Conservation (phyloP, 1,140 invertebrate genomes). For the Heliconius hewitsoni region DNA sequence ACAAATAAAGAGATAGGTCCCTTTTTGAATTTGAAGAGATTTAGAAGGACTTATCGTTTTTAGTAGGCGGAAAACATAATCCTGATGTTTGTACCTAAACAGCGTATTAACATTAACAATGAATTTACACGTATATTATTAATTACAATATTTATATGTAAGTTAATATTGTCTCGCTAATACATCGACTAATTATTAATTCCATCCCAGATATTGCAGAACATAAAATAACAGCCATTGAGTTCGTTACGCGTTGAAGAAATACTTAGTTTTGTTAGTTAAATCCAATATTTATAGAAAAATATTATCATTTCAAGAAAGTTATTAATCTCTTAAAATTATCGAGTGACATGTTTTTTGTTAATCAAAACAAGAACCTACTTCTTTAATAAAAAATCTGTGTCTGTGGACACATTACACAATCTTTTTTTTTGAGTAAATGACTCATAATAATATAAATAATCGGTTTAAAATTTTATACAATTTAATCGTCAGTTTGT, state of each 20-base stretch:
- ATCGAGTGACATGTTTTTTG: constrained; percentile 42
- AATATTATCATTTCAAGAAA: constrained; percentile 68
- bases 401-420: not conserved
- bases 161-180: constrained; percentile 75
- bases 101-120: constrained; percentile 36
- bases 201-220: constrained; percentile 76
- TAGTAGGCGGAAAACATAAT: constrained; percentile 31
- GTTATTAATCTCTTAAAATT: constrained; percentile 51
- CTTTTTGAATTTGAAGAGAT: constrained; percentile 1
- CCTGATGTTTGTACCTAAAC: constrained; percentile 30
- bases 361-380: constrained; percentile 41
- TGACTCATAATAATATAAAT: too few relatives aligned
- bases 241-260: constrained; percentile 49
- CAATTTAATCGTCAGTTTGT: not conserved
- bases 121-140: constrained; percentile 37
- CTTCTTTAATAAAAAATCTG: not conserved
- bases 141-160: constrained; percentile 45
- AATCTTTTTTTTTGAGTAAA: not conserved
- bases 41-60: constrained; percentile 11
- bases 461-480: too few relatives aligned
- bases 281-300: constrained; percentile 75
- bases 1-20: constrained; percentile 15
- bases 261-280: constrained; percentile 48
- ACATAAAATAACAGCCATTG: constrained; percentile 62
- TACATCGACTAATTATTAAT: constrained; percentile 61